Evolutionary conservation across 2,888 invertebrate species (phyloP).

Genomic region (Hymenopus coronatus): DNA sequence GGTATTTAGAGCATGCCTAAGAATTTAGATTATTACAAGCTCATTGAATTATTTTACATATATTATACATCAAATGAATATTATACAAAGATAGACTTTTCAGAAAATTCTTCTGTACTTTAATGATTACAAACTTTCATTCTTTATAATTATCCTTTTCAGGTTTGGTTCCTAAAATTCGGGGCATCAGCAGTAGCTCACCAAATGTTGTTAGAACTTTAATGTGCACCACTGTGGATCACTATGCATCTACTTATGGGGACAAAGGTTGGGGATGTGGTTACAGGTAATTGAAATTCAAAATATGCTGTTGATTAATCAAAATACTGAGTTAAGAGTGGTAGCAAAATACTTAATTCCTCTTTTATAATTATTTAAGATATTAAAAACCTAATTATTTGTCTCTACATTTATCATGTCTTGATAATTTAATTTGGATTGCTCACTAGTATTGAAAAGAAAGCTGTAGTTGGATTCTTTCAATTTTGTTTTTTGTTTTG

Average conservation of each 20-base stretch:
- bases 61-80: not conserved
- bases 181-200: slow-evolving; percentile 47
- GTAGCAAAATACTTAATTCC: no score
- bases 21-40: no score
- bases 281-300: slow-evolving; percentile 51
- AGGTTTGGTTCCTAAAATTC: slow-evolving; percentile 41
- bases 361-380: no score
- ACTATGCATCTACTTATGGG: slow-evolving; percentile 83
- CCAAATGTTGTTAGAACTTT: slow-evolving; percentile 66
- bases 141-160: slow-evolving; percentile 1
- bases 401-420: no score
- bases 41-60: no score
- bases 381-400: no score
- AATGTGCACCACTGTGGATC: slow-evolving; percentile 78
- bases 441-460: no score
- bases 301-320: not conserved
- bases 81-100: not conserved
- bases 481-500: no score
- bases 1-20: no score
- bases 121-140: not conserved
- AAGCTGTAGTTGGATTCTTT: no score
- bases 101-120: not conserved
- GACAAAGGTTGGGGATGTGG: slow-evolving; percentile 93
- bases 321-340: no score
- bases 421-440: no score